A percentile compares a stretch with the other conserved stretches of the same genome.
These are phyloP conservation scores for Cichlasoma orientale DNA, from an alignment of 2,797 vertebrate species.

Conservation along the genomic window DNA sequence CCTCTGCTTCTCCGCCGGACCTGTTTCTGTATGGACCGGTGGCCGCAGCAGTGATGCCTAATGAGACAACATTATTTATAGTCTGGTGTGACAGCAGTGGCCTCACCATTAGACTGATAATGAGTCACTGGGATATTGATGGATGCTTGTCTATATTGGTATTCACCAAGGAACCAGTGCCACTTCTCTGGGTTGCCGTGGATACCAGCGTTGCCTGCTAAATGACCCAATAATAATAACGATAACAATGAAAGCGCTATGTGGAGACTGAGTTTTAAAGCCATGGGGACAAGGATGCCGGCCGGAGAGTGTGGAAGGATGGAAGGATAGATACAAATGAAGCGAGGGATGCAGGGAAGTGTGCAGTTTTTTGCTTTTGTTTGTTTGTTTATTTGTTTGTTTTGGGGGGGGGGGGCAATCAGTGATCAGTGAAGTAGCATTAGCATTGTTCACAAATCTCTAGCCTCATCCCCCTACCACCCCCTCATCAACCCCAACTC, in stretches of 20 bases:
- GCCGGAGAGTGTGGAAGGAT: slow-evolving; percentile 34
- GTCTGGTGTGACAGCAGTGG: slow-evolving; percentile 59
- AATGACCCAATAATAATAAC: slow-evolving; percentile 79
- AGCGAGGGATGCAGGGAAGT: slow-evolving; percentile 12
- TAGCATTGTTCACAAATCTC: slow-evolving; percentile 79
- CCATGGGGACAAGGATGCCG: slow-evolving; percentile 48
- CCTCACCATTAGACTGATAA: slow-evolving; percentile 74
- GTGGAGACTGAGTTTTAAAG: slow-evolving; percentile 66
- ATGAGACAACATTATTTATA: slow-evolving; percentile 77
- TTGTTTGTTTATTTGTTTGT: background rate
- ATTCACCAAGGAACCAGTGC: slow-evolving; percentile 72
- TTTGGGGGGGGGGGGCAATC: slow-evolving; percentile 43
- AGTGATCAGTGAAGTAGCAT: slow-evolving; percentile 77
- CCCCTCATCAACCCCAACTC: background rate
- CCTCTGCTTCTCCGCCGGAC: background rate
- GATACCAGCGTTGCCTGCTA: slow-evolving; percentile 70
- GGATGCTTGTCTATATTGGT: slow-evolving; percentile 76
- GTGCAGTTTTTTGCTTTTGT: background rate
- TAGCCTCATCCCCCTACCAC: slow-evolving; percentile 20
- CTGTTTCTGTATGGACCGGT: slow-evolving; percentile 26
- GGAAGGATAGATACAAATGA: slow-evolving; percentile 33
- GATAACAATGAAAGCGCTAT: slow-evolving; percentile 70
- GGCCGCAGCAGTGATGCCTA: slow-evolving; percentile 35
- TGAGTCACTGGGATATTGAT: slow-evolving; percentile 75
- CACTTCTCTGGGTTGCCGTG: slow-evolving; percentile 73